phyloP scores from a whole-genome alignment of 2,797 vertebrate genomes.

The Pteronotus mesoamericanus region DNA sequence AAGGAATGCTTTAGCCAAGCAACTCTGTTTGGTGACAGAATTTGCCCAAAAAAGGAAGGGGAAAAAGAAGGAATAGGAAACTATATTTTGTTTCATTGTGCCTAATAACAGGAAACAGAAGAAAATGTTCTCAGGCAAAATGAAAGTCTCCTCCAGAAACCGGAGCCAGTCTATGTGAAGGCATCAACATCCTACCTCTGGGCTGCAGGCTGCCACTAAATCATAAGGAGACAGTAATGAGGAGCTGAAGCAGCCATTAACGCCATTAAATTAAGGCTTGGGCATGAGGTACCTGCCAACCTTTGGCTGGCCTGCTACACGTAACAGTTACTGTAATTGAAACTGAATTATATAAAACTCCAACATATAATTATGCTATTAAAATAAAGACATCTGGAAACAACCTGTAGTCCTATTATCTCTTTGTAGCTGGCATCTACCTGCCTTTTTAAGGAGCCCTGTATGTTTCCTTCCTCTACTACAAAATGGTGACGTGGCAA shows the following conservation, averaged over 20 bases:
- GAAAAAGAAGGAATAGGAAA: background rate
- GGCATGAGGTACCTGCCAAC: background rate
- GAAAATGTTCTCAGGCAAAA: background rate
- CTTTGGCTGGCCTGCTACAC: background rate
- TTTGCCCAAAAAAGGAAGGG: background rate
- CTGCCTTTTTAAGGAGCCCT: background rate
- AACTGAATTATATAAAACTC: constrained; percentile 45
- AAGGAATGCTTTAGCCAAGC: background rate
- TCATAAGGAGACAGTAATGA: constrained; percentile 61
- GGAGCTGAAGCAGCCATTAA: constrained; percentile 20
- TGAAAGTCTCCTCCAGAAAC: background rate
- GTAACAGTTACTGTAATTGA: constrained; percentile 30
- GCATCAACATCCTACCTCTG: background rate
- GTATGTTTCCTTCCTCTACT: background rate
- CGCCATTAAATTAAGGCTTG: constrained; percentile 37
- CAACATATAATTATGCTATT: background rate
- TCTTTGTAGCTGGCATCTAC: background rate
- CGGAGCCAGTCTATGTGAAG: background rate
- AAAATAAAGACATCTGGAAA: constrained; percentile 1
- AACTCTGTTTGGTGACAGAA: background rate
- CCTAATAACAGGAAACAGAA: background rate
- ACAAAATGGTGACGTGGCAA: background rate
- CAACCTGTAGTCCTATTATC: background rate
- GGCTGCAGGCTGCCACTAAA: constrained; percentile 1
- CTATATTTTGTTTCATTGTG: background rate